These are phyloP conservation scores for Natrix natrix DNA, from an alignment of 2,797 vertebrate genomes.

Conservation along the genomic window DNA sequence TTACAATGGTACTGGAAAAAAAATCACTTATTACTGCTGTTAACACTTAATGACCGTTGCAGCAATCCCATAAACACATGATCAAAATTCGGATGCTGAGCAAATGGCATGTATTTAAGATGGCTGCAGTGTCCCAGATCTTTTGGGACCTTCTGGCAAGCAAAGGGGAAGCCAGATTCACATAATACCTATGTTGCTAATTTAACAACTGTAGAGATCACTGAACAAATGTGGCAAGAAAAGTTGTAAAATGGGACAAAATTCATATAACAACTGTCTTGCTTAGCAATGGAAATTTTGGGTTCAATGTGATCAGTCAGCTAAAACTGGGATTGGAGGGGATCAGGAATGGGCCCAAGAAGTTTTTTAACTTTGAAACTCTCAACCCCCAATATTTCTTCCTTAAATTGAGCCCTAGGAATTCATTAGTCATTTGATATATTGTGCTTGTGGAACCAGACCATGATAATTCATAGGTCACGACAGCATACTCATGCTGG, in stretches of 20 bases:
- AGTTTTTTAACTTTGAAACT: background rate
- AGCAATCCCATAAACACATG: background rate
- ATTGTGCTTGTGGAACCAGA: background rate
- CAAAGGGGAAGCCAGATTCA: background rate
- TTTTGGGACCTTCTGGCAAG: background rate
- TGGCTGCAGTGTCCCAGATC: background rate
- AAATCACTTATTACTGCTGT: background rate
- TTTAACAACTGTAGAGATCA: background rate
- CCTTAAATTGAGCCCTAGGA: background rate
- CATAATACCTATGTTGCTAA: background rate
- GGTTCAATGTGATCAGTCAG: background rate
- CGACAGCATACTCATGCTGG: conserved; percentile 31
- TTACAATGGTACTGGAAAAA: background rate
- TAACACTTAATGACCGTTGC: background rate
- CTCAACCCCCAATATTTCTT: background rate
- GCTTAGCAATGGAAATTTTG: too few species aligned
- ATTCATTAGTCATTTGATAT: background rate
- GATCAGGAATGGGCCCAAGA: background rate
- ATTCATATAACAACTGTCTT: background rate
- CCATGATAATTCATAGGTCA: conserved; percentile 26
- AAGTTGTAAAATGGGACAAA: background rate
- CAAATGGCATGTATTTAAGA: background rate
- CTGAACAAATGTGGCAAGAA: background rate
- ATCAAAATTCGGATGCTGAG: background rate
- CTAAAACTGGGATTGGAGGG: background rate